Conservation (phyloP, 2,888 invertebrate species). For the Petrolisthes manimaculis region DNA sequence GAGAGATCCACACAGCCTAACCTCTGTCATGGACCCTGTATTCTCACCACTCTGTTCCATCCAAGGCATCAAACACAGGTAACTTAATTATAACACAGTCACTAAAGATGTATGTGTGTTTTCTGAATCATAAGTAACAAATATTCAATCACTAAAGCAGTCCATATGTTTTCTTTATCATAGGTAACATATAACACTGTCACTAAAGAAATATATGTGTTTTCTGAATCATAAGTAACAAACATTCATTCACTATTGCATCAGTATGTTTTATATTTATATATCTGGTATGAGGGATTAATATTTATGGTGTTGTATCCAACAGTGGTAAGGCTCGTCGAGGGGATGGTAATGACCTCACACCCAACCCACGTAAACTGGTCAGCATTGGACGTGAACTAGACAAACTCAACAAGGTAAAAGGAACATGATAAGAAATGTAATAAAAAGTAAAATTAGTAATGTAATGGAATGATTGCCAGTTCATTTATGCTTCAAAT, state of each 20-base stretch:
- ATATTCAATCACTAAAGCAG: not conserved
- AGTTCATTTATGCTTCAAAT: no score
- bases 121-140: not conserved
- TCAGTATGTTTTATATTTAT: no score
- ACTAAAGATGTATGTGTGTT: slow-evolving; percentile 8
- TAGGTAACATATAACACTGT: not conserved
- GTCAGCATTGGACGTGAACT: slow-evolving; percentile 91
- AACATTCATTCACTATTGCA: no score
- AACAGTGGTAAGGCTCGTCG: slow-evolving; percentile 89
- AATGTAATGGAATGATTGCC: no score
- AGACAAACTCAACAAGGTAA: slow-evolving; percentile 86
- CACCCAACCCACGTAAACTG: slow-evolving; percentile 93
- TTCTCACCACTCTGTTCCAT: slow-evolving; percentile 93
- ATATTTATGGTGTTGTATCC: no score
- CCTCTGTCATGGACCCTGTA: slow-evolving; percentile 93
- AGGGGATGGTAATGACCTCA: slow-evolving; percentile 97
- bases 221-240: not conserved
- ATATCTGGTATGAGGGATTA: no score
- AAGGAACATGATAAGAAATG: not conserved
- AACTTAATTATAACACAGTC: slow-evolving; percentile 67
- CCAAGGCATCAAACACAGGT: slow-evolving; percentile 90
- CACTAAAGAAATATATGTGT: slow-evolving; percentile 6
- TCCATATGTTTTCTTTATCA: not conserved
- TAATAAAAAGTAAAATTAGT: not conserved
- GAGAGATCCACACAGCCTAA: slow-evolving; percentile 91